Evolutionary conservation across 1,140 invertebrate genomes (phyloP).

Genomic region (Branchinecta lindahli): DNA sequence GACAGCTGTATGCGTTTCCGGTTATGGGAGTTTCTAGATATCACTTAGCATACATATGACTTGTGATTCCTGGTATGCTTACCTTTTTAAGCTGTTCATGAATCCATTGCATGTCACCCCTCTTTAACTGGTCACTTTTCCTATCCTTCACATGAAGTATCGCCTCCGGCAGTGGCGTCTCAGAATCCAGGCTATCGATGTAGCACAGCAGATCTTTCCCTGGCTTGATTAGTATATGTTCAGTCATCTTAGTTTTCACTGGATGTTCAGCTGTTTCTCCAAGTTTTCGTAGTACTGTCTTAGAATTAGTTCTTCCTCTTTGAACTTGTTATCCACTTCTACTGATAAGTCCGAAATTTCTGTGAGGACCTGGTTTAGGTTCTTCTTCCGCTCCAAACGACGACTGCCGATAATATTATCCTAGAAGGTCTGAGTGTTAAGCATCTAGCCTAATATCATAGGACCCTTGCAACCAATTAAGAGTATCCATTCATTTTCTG

Average conservation of each 20-base stretch:
- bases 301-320: slow-evolving; percentile 57
- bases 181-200: slow-evolving; percentile 13
- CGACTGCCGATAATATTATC: neutral
- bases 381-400: slow-evolving; percentile 2
- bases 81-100: slow-evolving; percentile 18
- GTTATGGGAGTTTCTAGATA: slow-evolving; percentile 10
- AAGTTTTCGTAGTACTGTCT: slow-evolving; percentile 53
- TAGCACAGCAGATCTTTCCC: slow-evolving; percentile 20
- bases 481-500: no score
- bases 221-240: slow-evolving; percentile 14
- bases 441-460: no score
- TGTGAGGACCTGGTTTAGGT: slow-evolving; percentile 14
- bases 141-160: slow-evolving; percentile 14
- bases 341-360: slow-evolving; percentile 21
- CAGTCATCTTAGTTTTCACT: slow-evolving; percentile 13
- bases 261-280: slow-evolving; percentile 51
- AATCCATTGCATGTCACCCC: slow-evolving; percentile 35
- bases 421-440: neutral
- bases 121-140: slow-evolving; percentile 28
- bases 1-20: no score
- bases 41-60: neutral
- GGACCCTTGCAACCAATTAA: no score
- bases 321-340: slow-evolving; percentile 52
- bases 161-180: neutral
- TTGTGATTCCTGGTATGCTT: neutral